Percentiles rank a stretch among this genome's conserved stretches.
phyloP scores from a whole-genome alignment of 2,113 vertebrate genomes.

The Oryctolagus cuniculus region DNA sequence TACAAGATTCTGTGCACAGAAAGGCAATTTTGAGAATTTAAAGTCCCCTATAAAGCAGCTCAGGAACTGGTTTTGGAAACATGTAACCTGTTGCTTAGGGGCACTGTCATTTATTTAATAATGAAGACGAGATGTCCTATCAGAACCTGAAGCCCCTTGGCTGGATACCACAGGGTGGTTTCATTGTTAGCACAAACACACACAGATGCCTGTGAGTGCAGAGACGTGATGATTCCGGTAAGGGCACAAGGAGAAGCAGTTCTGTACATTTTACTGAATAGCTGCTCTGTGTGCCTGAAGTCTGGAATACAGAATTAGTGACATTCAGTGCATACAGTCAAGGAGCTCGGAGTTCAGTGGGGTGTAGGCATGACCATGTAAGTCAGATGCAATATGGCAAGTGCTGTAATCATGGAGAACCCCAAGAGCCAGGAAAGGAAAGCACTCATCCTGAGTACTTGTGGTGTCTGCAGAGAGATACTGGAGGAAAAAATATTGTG shows the following conservation, averaged over 20 bases:
- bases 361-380: rapidly evolving
- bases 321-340: background rate
- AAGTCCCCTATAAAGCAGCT: background rate
- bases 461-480: background rate
- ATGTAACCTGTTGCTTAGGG: background rate
- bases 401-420: rapidly evolving
- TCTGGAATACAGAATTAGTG: background rate
- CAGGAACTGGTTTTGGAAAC: background rate
- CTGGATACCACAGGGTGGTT: background rate
- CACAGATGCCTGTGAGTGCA: background rate
- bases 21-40: background rate
- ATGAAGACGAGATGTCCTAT: background rate
- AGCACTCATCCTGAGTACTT: no score
- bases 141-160: background rate
- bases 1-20: background rate
- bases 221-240: background rate
- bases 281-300: background rate
- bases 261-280: background rate
- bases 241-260: background rate
- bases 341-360: no score
- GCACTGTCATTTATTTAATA: background rate
- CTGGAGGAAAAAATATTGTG: background rate
- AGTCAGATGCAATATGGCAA: background rate
- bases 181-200: background rate
- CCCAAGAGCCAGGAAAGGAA: rapidly evolving